phyloP scores from a whole-genome alignment of 2,888 invertebrate genomes.

The Galerucella pusilla region DNA sequence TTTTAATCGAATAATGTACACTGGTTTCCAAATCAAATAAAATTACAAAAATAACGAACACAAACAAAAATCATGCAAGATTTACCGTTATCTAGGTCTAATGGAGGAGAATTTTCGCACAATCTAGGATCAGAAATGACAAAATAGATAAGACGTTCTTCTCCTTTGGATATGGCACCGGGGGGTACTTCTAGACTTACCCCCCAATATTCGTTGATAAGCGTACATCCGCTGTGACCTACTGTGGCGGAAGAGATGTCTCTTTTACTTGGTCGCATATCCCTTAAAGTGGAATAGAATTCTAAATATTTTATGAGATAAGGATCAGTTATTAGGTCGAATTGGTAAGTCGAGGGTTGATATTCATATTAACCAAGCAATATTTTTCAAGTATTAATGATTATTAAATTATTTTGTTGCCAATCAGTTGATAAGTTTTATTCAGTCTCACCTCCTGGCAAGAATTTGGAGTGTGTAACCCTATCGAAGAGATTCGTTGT shows the following conservation, averaged over 20 bases:
- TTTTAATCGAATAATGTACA: slow-evolving; percentile 51
- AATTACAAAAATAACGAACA: slow-evolving; percentile 21
- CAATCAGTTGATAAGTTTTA: too few relatives aligned
- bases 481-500: too few relatives aligned
- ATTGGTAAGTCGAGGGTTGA: slow-evolving; percentile 3
- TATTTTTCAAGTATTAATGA: too few relatives aligned
- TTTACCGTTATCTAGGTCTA: slow-evolving; percentile 91
- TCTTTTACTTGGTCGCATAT: slow-evolving; percentile 59
- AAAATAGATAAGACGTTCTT: slow-evolving; percentile 93
- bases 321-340: neutral
- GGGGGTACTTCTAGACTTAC: slow-evolving; percentile 90
- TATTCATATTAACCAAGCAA: neutral
- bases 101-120: slow-evolving; percentile 79
- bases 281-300: slow-evolving; percentile 45
- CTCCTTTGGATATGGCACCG: slow-evolving; percentile 85
- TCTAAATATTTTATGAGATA: neutral
- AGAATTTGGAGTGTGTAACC: too few relatives aligned
- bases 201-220: slow-evolving; percentile 90
- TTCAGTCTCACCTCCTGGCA: too few relatives aligned
- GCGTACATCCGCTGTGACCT: slow-evolving; percentile 82
- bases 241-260: slow-evolving; percentile 70
- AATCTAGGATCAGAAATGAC: slow-evolving; percentile 86
- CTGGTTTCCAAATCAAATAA: slow-evolving; percentile 46
- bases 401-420: too few relatives aligned
- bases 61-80: slow-evolving; percentile 47